These are phyloP conservation scores for Anhinga anhinga DNA, from an alignment of 2,113 vertebrate genomes.

Conservation along the genomic window DNA sequence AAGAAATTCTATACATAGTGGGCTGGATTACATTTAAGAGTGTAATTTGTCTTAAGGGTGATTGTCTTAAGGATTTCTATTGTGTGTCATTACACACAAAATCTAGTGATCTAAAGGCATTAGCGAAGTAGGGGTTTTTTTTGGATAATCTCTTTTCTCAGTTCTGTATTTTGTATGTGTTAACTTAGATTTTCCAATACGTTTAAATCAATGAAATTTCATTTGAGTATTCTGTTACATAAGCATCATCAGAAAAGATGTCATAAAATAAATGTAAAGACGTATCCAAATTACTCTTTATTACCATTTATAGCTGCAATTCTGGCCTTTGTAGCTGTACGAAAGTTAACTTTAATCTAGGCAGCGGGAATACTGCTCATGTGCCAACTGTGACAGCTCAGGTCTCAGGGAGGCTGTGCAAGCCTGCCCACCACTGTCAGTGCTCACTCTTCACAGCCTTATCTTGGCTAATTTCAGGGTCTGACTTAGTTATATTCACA, in stretches of 20 bases:
- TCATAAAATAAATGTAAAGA: not conserved
- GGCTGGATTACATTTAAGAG: not conserved
- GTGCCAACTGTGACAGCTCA: not conserved
- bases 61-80: not conserved
- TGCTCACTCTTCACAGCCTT: not conserved
- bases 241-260: not conserved
- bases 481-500: fast-evolving
- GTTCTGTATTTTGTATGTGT: not conserved
- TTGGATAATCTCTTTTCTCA: not conserved
- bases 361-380: not conserved
- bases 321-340: not conserved
- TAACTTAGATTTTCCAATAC: not conserved
- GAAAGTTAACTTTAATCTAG: not conserved
- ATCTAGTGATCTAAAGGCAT: not conserved
- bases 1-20: fast-evolving
- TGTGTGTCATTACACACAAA: not conserved
- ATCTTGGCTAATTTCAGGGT: fast-evolving
- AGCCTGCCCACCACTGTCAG: not conserved
- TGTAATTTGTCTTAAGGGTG: not conserved
- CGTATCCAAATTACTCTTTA: not conserved
- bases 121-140: not conserved
- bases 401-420: not conserved
- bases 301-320: not conserved
- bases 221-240: not conserved
- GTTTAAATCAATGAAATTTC: not conserved